phyloP scores from a whole-genome alignment of 2,797 vertebrate species.

The Pyrocephalus nanus region DNA sequence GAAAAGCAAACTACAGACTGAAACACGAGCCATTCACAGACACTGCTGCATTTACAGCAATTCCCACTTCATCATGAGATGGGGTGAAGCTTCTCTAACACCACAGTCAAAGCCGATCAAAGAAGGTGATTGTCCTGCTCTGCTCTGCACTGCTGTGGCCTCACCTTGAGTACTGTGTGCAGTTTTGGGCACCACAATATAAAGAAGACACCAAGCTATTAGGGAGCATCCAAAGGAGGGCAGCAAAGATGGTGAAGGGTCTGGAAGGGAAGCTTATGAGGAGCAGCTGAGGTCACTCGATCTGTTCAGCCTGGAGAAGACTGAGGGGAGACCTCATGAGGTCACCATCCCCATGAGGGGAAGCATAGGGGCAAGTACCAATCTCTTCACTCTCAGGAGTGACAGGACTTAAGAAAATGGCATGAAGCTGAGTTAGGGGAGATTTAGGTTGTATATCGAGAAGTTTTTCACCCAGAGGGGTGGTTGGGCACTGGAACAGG shows the following conservation, averaged over 20 bases:
- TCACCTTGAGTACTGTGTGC: background rate
- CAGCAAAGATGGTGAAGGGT: background rate
- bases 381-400: background rate
- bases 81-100: background rate
- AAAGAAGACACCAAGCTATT: background rate
- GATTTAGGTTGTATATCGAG: background rate
- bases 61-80: background rate
- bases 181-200: background rate
- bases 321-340: background rate
- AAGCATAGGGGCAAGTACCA: background rate
- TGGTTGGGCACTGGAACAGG: background rate
- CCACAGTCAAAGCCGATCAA: background rate
- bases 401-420: background rate
- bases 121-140: rapidly evolving
- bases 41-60: background rate
- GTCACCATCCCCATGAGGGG: background rate
- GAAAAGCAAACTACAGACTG: background rate
- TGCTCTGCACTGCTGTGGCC: background rate
- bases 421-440: background rate
- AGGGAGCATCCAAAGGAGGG: background rate
- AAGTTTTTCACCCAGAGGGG: background rate
- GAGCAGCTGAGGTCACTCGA: background rate
- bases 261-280: background rate
- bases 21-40: background rate
- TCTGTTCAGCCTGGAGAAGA: background rate